Base-by-base conservation (phyloP, 64 coral and sea anemone genomes). In the Actinia tenebrosa region DNA sequence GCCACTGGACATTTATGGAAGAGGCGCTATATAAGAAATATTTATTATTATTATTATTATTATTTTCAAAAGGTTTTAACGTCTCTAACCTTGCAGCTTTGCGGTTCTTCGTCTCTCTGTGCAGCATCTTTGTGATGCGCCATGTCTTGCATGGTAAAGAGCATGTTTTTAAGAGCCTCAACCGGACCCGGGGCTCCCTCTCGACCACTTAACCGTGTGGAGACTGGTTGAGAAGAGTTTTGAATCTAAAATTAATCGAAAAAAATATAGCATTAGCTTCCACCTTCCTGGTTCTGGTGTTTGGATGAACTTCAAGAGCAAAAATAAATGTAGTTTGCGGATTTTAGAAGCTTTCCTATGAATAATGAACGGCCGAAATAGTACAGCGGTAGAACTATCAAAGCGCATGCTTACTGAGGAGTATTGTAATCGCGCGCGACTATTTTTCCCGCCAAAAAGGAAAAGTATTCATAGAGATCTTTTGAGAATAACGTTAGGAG, bases 101-200 rank as follows among this genome's bases (percentile, higher is more conserved):
- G 69, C 20, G 69, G 69, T 75, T 75, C 9, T 42, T 75, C 23
- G 3, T 75, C 69, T 43, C 79, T 45, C 17, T 44, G 42, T 81
- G 79, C 6, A 45, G 7, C 91, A 44, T 89, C 53, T 84, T 96
- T 88, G 27, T 86, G 91, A 80, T 93, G 94, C 3, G 94, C 94
- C 88, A 96, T 96, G 82, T 96, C 94, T 80, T 96, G 94, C 94
- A 96, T 96, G 52, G 94, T 93, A 45, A 96, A 96, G 1, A 96
- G 63, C 94, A 96, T 96, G 44, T 96, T 90, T 62, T 96, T 96
- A 0, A 96, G 86, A 15, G 94, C 94, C 54, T 96, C 94, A 5
- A 93, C 91, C 26, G 94, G 94, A 44, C 94, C 94, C 61, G 91
- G 91, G 58, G 91, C 94, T 68, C 79, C 87, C 71, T 87, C 91